A percentile compares a stretch with the other conserved stretches of the same genome.
phyloP scores from a whole-genome alignment of 1,140 invertebrate species.

The Calliphora vicina region DNA sequence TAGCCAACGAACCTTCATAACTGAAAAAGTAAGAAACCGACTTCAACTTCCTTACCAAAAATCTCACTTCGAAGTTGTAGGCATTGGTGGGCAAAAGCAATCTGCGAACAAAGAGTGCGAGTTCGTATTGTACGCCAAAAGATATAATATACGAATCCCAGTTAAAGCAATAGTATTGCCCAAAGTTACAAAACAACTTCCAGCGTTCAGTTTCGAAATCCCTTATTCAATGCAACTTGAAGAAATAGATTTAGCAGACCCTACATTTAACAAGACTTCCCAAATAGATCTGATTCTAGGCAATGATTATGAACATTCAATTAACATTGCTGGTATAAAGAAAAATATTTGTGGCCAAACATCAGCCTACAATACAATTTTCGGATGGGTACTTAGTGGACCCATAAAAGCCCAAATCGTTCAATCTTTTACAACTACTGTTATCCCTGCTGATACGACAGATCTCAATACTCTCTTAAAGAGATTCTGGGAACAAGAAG shows the following conservation, averaged over 20 bases:
- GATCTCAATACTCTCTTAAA: not conserved
- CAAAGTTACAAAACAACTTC: conserved; percentile 1
- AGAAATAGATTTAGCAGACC: not conserved
- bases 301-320: not conserved
- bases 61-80: not conserved
- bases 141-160: not conserved
- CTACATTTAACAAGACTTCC: not conserved
- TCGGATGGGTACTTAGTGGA: conserved; percentile 8
- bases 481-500: not conserved
- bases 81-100: not conserved
- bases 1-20: too few species aligned
- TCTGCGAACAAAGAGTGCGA: not conserved
- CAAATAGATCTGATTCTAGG: conserved; percentile 5
- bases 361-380: conserved; percentile 20
- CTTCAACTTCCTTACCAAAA: too few species aligned
- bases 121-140: not conserved
- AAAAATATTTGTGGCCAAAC: conserved; percentile 1
- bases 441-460: not conserved
- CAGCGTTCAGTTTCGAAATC: not conserved
- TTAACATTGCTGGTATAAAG: not conserved
- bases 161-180: not conserved
- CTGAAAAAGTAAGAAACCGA: too few species aligned
- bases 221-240: not conserved
- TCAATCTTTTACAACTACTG: not conserved
- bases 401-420: not conserved